Percentiles rank a stretch among this genome's conserved stretches.
Conservation (phyloP, 1,140 invertebrate species). For the Caligus rogercresseyi region DNA sequence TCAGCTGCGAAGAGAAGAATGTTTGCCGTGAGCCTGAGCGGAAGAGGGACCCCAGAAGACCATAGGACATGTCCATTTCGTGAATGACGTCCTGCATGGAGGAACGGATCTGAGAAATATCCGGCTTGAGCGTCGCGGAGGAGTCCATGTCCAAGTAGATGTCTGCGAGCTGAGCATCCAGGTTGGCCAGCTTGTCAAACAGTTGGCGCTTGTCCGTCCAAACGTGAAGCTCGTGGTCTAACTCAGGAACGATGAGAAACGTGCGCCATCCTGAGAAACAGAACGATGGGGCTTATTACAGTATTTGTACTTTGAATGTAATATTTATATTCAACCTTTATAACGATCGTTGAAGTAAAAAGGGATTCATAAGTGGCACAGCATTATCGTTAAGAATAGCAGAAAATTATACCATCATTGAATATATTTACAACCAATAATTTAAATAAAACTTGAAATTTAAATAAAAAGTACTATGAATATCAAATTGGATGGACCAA, state of each 20-base stretch:
- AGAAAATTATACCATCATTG: too few relatives aligned
- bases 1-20: slow-evolving; percentile 83
- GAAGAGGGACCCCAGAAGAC: slow-evolving; percentile 91
- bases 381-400: too few relatives aligned
- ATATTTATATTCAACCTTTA: too few relatives aligned
- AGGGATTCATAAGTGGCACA: too few relatives aligned
- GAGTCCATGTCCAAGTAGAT: slow-evolving; percentile 94
- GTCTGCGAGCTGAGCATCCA: slow-evolving; percentile 79
- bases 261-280: slow-evolving; percentile 99
- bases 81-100: slow-evolving; percentile 83
- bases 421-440: too few relatives aligned
- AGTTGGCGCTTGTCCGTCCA: slow-evolving; percentile 93
- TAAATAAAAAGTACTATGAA: too few relatives aligned
- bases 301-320: too few relatives aligned
- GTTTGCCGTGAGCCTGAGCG: slow-evolving; percentile 87
- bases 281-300: too few relatives aligned
- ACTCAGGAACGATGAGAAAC: slow-evolving; percentile 91
- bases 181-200: slow-evolving; percentile 69
- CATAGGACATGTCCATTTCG: slow-evolving; percentile 95
- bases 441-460: too few relatives aligned
- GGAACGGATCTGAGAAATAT: slow-evolving; percentile 66
- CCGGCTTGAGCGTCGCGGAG: slow-evolving; percentile 77
- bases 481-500: too few relatives aligned
- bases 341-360: too few relatives aligned
- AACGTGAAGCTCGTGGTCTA: slow-evolving; percentile 88